Percentiles rank a stretch among this genome's conserved stretches.
Conservation (phyloP, 2,113 vertebrate genomes). For the Equus przewalskii region DNA sequence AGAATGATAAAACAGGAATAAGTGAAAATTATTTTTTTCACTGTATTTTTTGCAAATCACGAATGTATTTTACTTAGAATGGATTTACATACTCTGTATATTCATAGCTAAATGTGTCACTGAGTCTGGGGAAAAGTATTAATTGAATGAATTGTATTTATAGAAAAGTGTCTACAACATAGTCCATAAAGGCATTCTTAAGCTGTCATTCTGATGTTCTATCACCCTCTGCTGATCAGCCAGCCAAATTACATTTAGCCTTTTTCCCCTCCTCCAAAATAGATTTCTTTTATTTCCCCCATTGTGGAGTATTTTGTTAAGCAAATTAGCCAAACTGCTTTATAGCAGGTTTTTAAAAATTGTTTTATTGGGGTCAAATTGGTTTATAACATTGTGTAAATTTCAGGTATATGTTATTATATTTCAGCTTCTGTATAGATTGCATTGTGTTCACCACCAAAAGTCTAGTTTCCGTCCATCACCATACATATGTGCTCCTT, state of each 20-base stretch:
- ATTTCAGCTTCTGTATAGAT: too few relatives aligned
- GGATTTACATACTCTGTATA: neutral
- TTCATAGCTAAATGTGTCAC: neutral
- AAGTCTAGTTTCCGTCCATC: too few relatives aligned
- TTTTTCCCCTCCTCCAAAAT: neutral
- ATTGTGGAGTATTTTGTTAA: too few relatives aligned
- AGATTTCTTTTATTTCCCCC: neutral
- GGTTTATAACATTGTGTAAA: too few relatives aligned
- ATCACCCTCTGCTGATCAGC: constrained; percentile 65
- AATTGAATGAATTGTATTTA: neutral
- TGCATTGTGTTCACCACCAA: too few relatives aligned
- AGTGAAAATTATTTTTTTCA: neutral
- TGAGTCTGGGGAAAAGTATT: neutral
- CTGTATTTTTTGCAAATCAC: neutral
- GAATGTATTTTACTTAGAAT: constrained; percentile 5
- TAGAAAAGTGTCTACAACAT: neutral
- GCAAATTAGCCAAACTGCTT: too few relatives aligned
- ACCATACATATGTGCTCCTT: too few relatives aligned
- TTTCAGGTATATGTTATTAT: too few relatives aligned
- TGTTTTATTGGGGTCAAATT: too few relatives aligned
- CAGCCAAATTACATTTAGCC: constrained; percentile 30
- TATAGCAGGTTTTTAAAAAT: too few relatives aligned
- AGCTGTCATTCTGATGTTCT: constrained; percentile 53
- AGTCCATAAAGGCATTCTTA: neutral
- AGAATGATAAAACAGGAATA: constrained; percentile 39